Evolutionary conservation across 2,888 invertebrate genomes (phyloP), one percentile per base, ranked within the genome.

Genomic region (Gibbula magus): DNA sequence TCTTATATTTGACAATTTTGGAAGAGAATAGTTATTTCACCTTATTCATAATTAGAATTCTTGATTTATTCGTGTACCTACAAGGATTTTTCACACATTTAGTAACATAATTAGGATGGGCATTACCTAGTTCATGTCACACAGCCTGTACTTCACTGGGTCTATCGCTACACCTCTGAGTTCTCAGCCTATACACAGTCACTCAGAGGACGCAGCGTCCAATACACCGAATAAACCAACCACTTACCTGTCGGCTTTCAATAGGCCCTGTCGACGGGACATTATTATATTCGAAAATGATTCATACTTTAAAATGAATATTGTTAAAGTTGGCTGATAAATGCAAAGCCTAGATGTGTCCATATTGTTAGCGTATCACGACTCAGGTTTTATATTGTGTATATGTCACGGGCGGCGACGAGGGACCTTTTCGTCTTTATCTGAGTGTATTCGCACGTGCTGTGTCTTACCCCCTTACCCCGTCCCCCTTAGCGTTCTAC

Each of bases 261-360:
- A 61, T 29, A 61, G 61, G 29, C 61, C 61, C 61, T 61, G 61
- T 61, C 61, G 61, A 61, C 61, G 29, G 25, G 16, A 61, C 61
- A 29, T 61, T 25, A 61, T 61, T 61, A 25, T 25, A 25, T 61
- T 61, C 61, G 61, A 61, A 61, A 61, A 61, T 61, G 61, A 61
- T 61, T 61, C 61, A 61, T 61, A 61, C 61, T 61, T 61, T 61
- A 61, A 61, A 61, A 61, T 61, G 61, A 61, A 61, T 61, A 61
- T 61, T 61, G 61, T 61, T 61, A 61, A 61, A 61, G 25, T 61
- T 61, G 61, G 29, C 61, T 61, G 61, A 61, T 61, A 61, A 61
- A 61, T 61, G 29, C 61, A 29, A 29, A 61, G 29, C 61, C 25
- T 16, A 29, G 61, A 61, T 61, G 61, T 61, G 61, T 25, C 61